Conservation (phyloP, 2,888 invertebrate genomes). For the Philonicus albiceps region DNA sequence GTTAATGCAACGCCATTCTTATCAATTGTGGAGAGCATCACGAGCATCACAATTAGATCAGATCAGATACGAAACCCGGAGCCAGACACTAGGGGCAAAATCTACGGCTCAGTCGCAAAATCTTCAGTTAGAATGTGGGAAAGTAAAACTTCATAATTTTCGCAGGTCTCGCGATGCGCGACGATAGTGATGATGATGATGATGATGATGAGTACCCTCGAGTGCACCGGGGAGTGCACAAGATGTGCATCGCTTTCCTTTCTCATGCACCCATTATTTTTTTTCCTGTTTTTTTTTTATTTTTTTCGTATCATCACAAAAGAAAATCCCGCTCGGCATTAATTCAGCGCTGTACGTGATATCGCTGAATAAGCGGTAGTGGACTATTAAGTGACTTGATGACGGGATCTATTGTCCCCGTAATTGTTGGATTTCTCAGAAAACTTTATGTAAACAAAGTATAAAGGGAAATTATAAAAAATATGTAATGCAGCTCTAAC, state of each 20-base stretch:
- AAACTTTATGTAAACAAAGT: background rate
- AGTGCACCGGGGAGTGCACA: background rate
- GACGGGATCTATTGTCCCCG: background rate
- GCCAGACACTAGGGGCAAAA: no score
- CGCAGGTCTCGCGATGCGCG: background rate
- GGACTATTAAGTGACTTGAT: background rate
- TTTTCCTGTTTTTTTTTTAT: background rate
- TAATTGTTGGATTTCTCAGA: background rate
- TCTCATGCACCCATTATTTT: background rate
- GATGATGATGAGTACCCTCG: background rate
- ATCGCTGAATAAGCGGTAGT: background rate
- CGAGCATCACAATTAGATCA: background rate
- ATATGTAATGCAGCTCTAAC: background rate
- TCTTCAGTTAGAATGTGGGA: background rate
- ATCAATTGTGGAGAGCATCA: background rate
- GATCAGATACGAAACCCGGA: background rate
- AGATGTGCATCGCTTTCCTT: background rate
- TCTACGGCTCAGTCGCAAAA: background rate
- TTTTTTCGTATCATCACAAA: background rate
- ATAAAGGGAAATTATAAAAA: background rate
- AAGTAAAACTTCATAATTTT: background rate
- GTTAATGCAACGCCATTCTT: background rate
- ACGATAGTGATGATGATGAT: background rate
- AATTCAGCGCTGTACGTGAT: background rate
- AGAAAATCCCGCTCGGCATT: background rate